phyloP scores from a whole-genome alignment of 2,113 vertebrate genomes.

The Chelonoidis abingdonii region DNA sequence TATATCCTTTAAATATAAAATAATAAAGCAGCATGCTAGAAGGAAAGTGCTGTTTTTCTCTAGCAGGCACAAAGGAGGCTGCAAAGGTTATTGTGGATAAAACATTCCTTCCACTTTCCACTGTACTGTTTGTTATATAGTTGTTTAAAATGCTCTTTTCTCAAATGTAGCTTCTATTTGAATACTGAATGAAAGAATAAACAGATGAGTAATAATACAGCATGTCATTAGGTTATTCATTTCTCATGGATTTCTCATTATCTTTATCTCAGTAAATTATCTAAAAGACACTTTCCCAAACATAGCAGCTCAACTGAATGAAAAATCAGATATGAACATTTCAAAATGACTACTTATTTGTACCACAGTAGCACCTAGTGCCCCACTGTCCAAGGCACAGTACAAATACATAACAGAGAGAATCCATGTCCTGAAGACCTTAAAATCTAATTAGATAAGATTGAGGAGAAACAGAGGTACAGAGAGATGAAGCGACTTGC shows the following conservation, averaged over 20 bases:
- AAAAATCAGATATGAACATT: background rate
- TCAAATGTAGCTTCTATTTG: background rate
- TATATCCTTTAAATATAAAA: background rate
- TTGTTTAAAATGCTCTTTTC: background rate
- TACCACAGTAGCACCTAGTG: background rate
- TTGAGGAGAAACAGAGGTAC: slow-evolving; percentile 43
- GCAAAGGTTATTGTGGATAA: background rate
- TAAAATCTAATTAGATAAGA: slow-evolving; percentile 64
- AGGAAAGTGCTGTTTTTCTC: background rate
- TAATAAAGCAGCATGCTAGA: background rate
- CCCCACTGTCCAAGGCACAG: background rate
- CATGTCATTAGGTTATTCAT: background rate
- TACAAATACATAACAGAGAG: background rate
- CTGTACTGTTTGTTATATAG: background rate
- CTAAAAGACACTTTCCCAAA: background rate
- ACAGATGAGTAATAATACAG: background rate
- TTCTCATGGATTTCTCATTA: background rate
- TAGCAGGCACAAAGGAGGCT: background rate
- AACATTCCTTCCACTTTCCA: background rate
- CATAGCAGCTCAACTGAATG: background rate
- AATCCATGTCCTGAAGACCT: slow-evolving; percentile 38
- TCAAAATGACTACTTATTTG: background rate
- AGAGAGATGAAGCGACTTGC: slow-evolving; percentile 12
- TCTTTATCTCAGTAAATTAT: slow-evolving; percentile 5
- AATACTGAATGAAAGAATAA: background rate